Base-by-base conservation (phyloP, 2,888 invertebrate species). In the Phaonia tiefii region DNA sequence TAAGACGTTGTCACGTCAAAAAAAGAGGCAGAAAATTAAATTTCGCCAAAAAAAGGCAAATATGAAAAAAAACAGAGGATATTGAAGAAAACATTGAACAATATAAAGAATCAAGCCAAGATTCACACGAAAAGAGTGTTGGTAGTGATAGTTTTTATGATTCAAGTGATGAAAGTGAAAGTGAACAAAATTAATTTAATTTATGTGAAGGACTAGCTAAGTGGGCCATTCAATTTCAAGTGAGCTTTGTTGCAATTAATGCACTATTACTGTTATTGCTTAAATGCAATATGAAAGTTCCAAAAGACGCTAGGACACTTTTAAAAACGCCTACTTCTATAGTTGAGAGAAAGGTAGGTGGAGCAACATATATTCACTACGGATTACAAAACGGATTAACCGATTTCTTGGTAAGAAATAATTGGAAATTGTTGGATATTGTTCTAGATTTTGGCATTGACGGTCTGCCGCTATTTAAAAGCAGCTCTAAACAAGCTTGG, bases 381-480 rank as follows among this genome's bases (percentile, higher is more conserved):
- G 69, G 75, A 3, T 13, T 72, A 42, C 65, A 71, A 71, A 54
- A 78, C 25, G 73, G 26, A n/a, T 63, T 78, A 46, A 78, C 63
- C 2, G 73, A 69, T 54, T 73, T 78, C 39, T 78, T 78, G 42
- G 5, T 49, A 8, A 25, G 17, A 15, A 56, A 72, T 44, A 26
- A 60, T 65, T 49, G 51, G 60, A 44, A 63, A 74, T 78, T 65
- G 15, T 44, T 2, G 8, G 71, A 74, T 72, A 63, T 80, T 15
- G 5, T 26, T 22, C 69, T 74, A 44, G 80, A 80, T 63, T 77
- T 81, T 26, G 76, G 79, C 44, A 79, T 83, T 71, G 76, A 83
- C 46, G 83, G 79, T 39, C 71, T 79, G 11, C 71, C 72, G 11
- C 63, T 80, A 65, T 78, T 83, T 58, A 83, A 79, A 75, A 75